Percentiles rank a stretch among this genome's conserved stretches.
Evolutionary conservation across 2,113 vertebrate genomes (phyloP).

Genomic region (Labeo rohita): DNA sequence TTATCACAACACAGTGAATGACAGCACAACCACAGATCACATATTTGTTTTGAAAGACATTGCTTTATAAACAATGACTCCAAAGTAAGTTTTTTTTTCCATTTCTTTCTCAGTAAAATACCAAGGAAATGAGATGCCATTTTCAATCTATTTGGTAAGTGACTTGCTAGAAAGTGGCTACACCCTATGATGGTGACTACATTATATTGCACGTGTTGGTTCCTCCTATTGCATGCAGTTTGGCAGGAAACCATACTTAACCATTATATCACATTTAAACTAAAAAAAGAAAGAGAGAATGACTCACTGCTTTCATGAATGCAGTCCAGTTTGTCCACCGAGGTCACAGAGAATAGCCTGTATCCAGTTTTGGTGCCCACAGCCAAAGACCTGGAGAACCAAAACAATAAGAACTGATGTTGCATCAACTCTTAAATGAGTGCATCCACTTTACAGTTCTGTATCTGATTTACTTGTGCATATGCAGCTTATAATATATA

Average conservation of each 20-base stretch:
- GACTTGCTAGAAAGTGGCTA: conserved; percentile 4
- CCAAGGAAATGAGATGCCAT: not conserved
- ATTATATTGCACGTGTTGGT: not conserved
- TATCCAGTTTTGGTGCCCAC: conserved; percentile 90
- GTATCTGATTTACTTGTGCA: not conserved
- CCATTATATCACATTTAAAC: not conserved
- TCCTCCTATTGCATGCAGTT: not conserved
- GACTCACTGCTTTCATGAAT: conserved; percentile 92
- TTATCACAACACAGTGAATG: not conserved
- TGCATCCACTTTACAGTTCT: not conserved
- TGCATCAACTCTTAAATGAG: not conserved
- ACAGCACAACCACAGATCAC: not conserved
- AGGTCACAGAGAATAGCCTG: conserved; percentile 91
- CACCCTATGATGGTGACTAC: conserved; percentile 5
- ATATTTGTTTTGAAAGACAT: not conserved
- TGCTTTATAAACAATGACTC: not conserved
- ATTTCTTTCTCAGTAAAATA: not conserved
- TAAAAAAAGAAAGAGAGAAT: not conserved
- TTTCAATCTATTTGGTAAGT: conserved; percentile 14
- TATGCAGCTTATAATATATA: not conserved
- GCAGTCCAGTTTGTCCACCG: conserved; percentile 92
- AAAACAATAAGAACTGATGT: conserved; percentile 12
- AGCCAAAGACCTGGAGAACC: conserved; percentile 84
- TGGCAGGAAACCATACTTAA: not conserved
- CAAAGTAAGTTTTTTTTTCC: not conserved